Conservation (phyloP, 2,113 vertebrate genomes). For the Ardeotis arabs region DNA sequence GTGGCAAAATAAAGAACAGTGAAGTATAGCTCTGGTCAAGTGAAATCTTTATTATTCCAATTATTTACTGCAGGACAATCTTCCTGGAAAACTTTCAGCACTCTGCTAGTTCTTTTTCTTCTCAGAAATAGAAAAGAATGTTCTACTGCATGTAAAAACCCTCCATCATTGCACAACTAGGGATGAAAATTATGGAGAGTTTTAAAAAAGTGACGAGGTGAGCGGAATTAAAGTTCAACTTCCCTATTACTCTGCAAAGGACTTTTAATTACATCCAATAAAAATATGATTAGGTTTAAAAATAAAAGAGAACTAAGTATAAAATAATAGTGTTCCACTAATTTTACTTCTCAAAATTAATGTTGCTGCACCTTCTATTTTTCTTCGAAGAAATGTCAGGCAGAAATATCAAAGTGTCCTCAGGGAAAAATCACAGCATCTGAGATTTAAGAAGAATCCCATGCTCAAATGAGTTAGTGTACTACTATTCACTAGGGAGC, state of each 20-base stretch:
- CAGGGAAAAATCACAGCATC: slow-evolving; percentile 69
- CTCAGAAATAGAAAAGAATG: background rate
- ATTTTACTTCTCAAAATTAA: slow-evolving; percentile 75
- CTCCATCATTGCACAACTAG: background rate
- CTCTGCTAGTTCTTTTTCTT: background rate
- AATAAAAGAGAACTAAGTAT: slow-evolving; percentile 73
- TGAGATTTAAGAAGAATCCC: slow-evolving; percentile 67
- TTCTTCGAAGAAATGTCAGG: slow-evolving; percentile 74
- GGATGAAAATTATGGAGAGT: slow-evolving; percentile 51
- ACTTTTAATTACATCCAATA: slow-evolving; percentile 73
- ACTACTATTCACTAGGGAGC: slow-evolving; percentile 52
- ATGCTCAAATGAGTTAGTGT: slow-evolving; percentile 65
- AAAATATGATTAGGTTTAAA: slow-evolving; percentile 71
- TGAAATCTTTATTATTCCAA: background rate
- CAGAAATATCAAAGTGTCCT: slow-evolving; percentile 72
- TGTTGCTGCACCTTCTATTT: slow-evolving; percentile 69
- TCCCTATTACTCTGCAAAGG: slow-evolving; percentile 58
- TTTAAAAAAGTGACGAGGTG: slow-evolving; percentile 63
- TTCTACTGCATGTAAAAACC: slow-evolving; percentile 3
- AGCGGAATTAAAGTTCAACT: slow-evolving; percentile 68
- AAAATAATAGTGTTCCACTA: slow-evolving; percentile 75
- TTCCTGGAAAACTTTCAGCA: background rate
- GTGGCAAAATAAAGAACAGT: background rate
- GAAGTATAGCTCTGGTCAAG: background rate
- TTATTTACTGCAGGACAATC: background rate